phyloP scores from a whole-genome alignment of 2,888 invertebrate genomes.

The Cremastinae sp. region DNA sequence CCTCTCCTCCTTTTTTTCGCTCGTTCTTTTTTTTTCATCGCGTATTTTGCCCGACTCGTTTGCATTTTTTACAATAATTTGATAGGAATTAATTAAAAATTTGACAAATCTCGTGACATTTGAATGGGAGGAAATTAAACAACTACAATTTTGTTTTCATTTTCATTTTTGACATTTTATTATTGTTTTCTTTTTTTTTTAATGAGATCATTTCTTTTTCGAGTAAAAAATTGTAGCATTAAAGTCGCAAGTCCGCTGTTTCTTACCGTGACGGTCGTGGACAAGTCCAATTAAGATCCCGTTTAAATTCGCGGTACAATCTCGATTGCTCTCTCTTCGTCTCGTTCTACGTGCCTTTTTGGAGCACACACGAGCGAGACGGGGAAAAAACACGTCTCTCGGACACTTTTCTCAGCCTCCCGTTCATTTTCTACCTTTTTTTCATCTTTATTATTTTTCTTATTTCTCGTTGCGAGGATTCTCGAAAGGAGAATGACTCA shows the following conservation, averaged over 20 bases:
- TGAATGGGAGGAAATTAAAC: background rate
- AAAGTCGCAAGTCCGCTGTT: slow-evolving; percentile 4
- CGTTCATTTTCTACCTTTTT: background rate
- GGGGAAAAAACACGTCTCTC: slow-evolving; percentile 29
- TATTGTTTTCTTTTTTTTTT: too few species aligned
- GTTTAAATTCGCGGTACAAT: slow-evolving; percentile 60
- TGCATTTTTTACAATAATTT: background rate
- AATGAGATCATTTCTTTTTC: background rate
- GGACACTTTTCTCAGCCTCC: slow-evolving; percentile 18
- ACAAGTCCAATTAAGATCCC: slow-evolving; percentile 62
- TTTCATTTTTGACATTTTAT: background rate
- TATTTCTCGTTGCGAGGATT: background rate
- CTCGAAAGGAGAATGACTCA: background rate
- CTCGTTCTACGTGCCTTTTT: slow-evolving; percentile 26
- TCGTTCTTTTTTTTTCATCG: slow-evolving; percentile 15
- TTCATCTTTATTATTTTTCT: slow-evolving; percentile 17
- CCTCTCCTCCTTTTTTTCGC: slow-evolving; percentile 11
- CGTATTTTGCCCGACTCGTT: background rate
- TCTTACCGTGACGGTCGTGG: slow-evolving; percentile 51
- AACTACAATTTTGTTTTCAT: background rate
- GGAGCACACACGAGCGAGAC: slow-evolving; percentile 28
- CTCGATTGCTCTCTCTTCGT: slow-evolving; percentile 40
- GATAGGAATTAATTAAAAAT: too few species aligned
- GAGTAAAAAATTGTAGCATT: background rate
- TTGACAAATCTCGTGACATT: background rate